Evolutionary conservation across 53 echinoderm and acorn worm species (phyloP).

Genomic region (Crossaster papposus): DNA sequence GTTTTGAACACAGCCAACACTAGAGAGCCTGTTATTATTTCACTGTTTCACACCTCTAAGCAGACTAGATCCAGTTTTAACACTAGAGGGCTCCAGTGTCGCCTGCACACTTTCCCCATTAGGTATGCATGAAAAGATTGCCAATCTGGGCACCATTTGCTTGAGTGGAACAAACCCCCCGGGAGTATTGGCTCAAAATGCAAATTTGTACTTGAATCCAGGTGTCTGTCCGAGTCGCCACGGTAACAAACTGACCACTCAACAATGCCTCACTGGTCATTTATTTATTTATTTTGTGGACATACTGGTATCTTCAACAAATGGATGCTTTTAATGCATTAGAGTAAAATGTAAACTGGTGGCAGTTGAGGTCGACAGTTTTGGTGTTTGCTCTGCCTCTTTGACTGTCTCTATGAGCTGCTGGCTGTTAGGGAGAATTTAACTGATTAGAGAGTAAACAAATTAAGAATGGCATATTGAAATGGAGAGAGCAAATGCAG

Average conservation of each 20-base stretch:
- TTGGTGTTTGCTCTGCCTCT: conserved; percentile 25
- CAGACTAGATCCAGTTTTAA: neutral
- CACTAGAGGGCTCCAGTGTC: neutral
- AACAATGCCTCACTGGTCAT: neutral
- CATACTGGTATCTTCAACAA: neutral
- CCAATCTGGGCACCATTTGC: too few species aligned
- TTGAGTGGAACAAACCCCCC: neutral
- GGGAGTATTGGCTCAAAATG: neutral
- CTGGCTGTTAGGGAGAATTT: neutral
- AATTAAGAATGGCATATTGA: neutral
- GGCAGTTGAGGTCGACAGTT: neutral
- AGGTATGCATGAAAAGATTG: too few species aligned
- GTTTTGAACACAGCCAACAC: too few species aligned
- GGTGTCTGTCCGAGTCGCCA: neutral
- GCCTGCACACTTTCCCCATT: too few species aligned
- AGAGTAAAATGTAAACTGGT: conserved; percentile 19
- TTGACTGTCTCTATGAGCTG: neutral
- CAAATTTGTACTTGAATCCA: neutral
- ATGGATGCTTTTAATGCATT: conserved; percentile 31
- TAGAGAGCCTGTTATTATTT: too few species aligned
- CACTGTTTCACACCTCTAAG: too few species aligned
- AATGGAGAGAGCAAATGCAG: neutral
- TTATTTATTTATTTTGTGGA: neutral
- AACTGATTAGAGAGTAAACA: neutral
- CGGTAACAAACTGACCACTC: neutral